Base-by-base conservation (phyloP, 2,797 vertebrate genomes). In the Tapirus indicus region DNA sequence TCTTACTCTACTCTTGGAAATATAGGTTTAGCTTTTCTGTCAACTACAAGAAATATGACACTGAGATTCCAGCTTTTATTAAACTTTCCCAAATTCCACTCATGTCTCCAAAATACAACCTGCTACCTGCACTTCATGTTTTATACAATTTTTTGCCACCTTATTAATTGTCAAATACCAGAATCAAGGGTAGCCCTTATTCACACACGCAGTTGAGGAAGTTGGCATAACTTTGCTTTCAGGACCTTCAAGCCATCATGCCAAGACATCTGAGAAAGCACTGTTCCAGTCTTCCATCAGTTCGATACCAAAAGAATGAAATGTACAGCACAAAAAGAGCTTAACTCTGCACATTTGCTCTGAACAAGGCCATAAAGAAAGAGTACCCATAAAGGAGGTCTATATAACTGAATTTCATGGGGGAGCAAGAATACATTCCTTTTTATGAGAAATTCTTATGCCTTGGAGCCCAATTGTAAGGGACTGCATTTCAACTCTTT, bases 381-480 rank as follows among this genome's bases (percentile, higher is more conserved):
- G 62, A 88, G 41, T 62, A 60, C n/a, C 27, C 25, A 85, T 95
- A 94, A 97, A 88, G 35, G 72, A 97, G 85, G 88, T 88, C 83
- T 94, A 82, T 94, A 89, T 84, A 97, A 95, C 74, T 25, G 64
- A 97, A 96, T 98, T 96, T 95, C 89, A 90, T 32, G 60, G 66
- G 74, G 56, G 49, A 96, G 96, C 62, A 97, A 95, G 89, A 94
- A 96, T 91, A 66, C 23, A 79, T 96, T 93, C 60, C 84, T 88
- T 95, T 97, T 97, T 95, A 94, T 95, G 89, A 92, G 87, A 97
- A 97, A 92, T 91, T 95, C 94, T 92, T 95, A 75, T 85, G 47
- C 72, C 71, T 97, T 97, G 82, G 91, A 95, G 89, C 32, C 80
- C 49, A 12, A 17, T 75, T 96, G 18, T 80, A 94, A 96, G 52